Base-by-base conservation (phyloP, 1,140 invertebrate genomes). In the Ptiloglossa arizonensis region DNA sequence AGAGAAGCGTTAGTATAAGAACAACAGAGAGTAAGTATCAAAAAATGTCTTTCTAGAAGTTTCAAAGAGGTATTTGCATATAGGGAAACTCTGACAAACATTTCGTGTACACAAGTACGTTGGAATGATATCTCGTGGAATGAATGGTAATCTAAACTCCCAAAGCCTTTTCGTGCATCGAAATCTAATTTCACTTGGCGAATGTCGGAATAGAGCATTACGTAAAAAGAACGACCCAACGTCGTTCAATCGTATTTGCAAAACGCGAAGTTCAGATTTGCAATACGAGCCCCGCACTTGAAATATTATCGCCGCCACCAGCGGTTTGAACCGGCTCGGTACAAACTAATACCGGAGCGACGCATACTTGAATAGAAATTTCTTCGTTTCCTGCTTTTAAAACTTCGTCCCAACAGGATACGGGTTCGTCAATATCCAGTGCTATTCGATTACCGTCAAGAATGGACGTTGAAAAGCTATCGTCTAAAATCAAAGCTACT, bases 251-350 rank as follows among this genome's bases (percentile, higher is more conserved):
- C 50, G 24, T 24, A n/a, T 24, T 29, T 17, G 9, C 13, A 35
- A 59, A 35, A 27, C 54, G 27, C 11, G 19, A 29, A n/a, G 38
- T 73, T 89, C 92, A 94, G 64, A 97, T 94, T 90, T 98, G 97
- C 44, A 96, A 93, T 38, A 96, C 95, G 5, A 98, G 90, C 24
- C 96, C 97, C 11, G 97, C 96, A 44, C 96, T 96, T 1, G 97
- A 97, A 73, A 98, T 97, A 87, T 98, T 98, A 89, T 98, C 97
- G 1, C 97, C 97, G 17, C 96, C 97, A 1, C 97, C 97, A 0
- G 96, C 97, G 19, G 97, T 98, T 86, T 97, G 95, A 57, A 95
- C 94, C 2, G 96, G 96, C 81, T 97, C 93, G 0, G 96, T 97
- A 86, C 97, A 98, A 0, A 98, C 96, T 6, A 98, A 90, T 4